Conservation (phyloP, 1,140 invertebrate species). For the Teleogryllus occipitalis region DNA sequence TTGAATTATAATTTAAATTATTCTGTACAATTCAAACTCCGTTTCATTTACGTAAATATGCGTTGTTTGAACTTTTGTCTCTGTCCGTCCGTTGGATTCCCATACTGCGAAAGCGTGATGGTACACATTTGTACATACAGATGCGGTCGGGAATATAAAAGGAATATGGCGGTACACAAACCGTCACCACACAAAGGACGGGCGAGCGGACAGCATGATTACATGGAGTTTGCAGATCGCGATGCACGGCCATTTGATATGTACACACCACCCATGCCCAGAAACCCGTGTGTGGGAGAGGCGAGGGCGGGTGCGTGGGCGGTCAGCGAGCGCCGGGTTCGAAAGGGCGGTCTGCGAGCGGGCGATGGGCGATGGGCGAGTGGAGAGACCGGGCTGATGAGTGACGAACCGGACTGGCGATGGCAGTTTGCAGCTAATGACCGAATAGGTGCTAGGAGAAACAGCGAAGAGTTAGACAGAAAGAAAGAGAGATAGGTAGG, state of each 20-base stretch:
- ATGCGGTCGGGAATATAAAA: neutral
- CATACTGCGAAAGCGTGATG: neutral
- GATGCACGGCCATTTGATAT: conserved; percentile 1
- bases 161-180: conserved; percentile 3
- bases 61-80: neutral
- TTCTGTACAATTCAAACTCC: neutral
- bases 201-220: neutral
- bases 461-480: too few species aligned
- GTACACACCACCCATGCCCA: neutral
- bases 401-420: too few species aligned
- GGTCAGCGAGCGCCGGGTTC: neutral
- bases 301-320: neutral
- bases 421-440: too few species aligned
- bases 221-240: neutral
- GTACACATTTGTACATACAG: conserved; percentile 4
- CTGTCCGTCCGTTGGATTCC: neutral
- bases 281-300: neutral
- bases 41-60: neutral
- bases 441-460: too few species aligned
- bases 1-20: neutral
- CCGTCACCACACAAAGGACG: neutral
- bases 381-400: too few species aligned
- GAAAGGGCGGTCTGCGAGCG: neutral
- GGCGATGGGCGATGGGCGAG: neutral
- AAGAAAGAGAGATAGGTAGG: too few species aligned